These are phyloP conservation scores for Dasysyrphus albostriatus DNA, from an alignment of 2,888 invertebrate species.

Conservation along the genomic window DNA sequence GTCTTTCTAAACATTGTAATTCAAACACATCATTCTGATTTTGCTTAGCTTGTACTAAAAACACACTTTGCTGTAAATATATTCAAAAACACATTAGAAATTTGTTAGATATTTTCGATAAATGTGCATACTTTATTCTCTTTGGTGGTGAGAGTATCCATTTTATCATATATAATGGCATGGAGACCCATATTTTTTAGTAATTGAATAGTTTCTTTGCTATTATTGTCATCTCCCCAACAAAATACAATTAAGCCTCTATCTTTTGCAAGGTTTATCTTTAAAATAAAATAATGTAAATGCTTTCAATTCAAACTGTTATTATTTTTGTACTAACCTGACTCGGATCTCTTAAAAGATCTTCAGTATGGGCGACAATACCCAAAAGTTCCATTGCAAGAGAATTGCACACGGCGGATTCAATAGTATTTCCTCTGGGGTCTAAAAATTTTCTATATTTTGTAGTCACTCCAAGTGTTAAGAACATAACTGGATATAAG, in stretches of 20 bases:
- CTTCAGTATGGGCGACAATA: constrained; percentile 96
- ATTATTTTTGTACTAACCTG: constrained; percentile 85
- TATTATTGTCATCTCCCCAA: constrained; percentile 98
- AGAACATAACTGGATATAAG: constrained; percentile 97
- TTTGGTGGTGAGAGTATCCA: constrained; percentile 85
- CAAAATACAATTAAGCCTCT: constrained; percentile 95
- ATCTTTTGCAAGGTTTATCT: constrained; percentile 91
- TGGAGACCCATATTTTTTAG: constrained; percentile 96
- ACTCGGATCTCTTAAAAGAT: constrained; percentile 92
- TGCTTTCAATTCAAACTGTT: not conserved
- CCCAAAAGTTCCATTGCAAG: constrained; percentile 93
- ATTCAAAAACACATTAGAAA: not conserved
- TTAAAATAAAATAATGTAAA: constrained; percentile 57
- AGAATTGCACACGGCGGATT: constrained; percentile 93
- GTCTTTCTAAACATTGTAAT: constrained; percentile 82
- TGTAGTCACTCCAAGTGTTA: constrained; percentile 91
- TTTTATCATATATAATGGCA: constrained; percentile 98
- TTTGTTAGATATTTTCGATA: not conserved
- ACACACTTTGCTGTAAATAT: constrained; percentile 89
- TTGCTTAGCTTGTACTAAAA: constrained; percentile 91
- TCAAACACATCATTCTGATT: constrained; percentile 85
- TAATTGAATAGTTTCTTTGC: constrained; percentile 92
- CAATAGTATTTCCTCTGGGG: constrained; percentile 91
- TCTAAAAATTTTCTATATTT: constrained; percentile 93
- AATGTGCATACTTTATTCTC: constrained; percentile 80